Conservation (phyloP, 2,888 invertebrate species). For the Galerucella calmariensis region DNA sequence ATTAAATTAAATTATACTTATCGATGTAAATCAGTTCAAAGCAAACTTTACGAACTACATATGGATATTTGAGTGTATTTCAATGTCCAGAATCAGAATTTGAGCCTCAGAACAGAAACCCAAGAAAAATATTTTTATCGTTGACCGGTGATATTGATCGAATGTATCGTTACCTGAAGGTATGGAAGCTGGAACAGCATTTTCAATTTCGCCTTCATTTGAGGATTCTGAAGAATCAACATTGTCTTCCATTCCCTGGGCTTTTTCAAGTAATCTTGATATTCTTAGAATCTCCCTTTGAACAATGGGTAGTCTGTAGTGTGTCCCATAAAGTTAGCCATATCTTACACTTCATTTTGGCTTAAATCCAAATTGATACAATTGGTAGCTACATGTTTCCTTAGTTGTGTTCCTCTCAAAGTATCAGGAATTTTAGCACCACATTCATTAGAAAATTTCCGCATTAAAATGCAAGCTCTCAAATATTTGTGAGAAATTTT, state of each 20-base stretch:
- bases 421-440: constrained; percentile 43
- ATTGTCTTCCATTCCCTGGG: constrained; percentile 32
- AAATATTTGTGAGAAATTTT: constrained; percentile 35
- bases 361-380: constrained; percentile 45
- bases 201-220: background rate
- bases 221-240: background rate
- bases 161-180: constrained; percentile 1
- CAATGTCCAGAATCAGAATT: too few species aligned
- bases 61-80: too few species aligned
- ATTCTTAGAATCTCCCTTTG: constrained; percentile 43
- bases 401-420: constrained; percentile 43
- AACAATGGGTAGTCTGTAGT: constrained; percentile 45
- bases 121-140: too few species aligned
- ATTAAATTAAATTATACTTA: too few species aligned
- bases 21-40: too few species aligned
- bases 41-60: too few species aligned
- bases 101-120: too few species aligned
- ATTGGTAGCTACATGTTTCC: constrained; percentile 44
- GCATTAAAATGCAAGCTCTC: constrained; percentile 28
- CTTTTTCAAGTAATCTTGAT: constrained; percentile 43
- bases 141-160: too few species aligned
- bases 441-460: constrained; percentile 45
- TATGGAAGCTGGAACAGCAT: background rate
- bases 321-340: constrained; percentile 50
- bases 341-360: constrained; percentile 44